Evolutionary conservation across 2,113 vertebrate genomes (phyloP).

Genomic region (Tupaia tana): DNA sequence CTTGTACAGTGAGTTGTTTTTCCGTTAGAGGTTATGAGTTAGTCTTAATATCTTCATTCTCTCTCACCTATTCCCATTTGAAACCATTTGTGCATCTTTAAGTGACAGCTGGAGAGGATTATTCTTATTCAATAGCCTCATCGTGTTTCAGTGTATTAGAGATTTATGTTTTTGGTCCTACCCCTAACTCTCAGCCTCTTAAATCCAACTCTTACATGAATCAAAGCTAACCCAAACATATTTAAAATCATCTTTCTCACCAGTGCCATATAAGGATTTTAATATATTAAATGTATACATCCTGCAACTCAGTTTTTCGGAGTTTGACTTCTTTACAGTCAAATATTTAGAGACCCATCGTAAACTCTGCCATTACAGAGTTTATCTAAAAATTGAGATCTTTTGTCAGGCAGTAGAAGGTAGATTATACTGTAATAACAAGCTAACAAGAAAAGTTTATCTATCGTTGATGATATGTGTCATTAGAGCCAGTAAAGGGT

Average conservation of each 20-base stretch:
- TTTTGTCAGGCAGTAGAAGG: neutral
- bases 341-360: neutral
- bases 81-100: neutral
- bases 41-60: neutral
- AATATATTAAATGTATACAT: neutral
- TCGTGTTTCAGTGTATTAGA: neutral
- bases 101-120: neutral
- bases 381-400: neutral
- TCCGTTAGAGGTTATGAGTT: neutral
- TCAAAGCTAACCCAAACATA: neutral
- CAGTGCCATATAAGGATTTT: neutral
- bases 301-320: neutral
- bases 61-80: neutral
- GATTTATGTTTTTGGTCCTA: neutral
- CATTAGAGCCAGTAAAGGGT: neutral
- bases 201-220: neutral
- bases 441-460: neutral
- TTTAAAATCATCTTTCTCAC: neutral
- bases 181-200: neutral
- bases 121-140: neutral
- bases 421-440: neutral
- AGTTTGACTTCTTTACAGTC: conserved; percentile 8
- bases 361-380: neutral
- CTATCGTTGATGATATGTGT: neutral
- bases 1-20: neutral